Conservation (phyloP, 2,888 invertebrate genomes). For the Andrena haemorrhoa region DNA sequence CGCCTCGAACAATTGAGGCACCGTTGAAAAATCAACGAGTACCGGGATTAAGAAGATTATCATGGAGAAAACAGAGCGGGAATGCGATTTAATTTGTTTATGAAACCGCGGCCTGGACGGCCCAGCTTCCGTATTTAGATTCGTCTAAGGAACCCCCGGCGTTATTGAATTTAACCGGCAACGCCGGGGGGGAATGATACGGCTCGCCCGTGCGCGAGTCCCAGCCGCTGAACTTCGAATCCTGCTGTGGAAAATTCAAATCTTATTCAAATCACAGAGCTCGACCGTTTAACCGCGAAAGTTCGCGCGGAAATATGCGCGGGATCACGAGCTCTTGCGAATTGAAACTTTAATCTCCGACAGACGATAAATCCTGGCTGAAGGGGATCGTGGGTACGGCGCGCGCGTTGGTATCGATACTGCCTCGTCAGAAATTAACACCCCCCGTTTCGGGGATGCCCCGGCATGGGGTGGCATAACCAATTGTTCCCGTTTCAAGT, state of each 20-base stretch:
- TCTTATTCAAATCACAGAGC: conserved; percentile 57
- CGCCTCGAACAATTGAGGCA: background rate
- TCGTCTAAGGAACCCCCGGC: background rate
- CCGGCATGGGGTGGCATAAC: no score
- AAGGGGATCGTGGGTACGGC: background rate
- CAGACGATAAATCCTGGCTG: conserved; percentile 4
- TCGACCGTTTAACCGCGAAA: conserved; percentile 34
- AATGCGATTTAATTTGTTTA: conserved; percentile 34
- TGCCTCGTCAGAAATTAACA: no score
- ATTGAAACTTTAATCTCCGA: conserved; percentile 31
- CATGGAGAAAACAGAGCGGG: background rate
- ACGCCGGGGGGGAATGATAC: conserved; percentile 20
- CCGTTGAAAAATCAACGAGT: background rate
- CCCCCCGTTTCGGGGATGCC: no score
- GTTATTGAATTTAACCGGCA: conserved; percentile 36
- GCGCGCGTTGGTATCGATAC: no score
- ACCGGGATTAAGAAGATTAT: background rate
- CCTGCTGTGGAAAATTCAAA: conserved; percentile 53
- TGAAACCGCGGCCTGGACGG: background rate
- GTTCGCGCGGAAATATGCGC: conserved; percentile 42
- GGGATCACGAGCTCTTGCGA: conserved; percentile 30
- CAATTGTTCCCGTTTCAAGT: no score
- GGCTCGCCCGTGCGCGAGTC: background rate
- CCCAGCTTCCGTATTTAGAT: conserved; percentile 2
- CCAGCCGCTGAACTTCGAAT: conserved; percentile 1